Conservation (phyloP, 1,140 invertebrate species). For the Pogonomyrmex barbatus region DNA sequence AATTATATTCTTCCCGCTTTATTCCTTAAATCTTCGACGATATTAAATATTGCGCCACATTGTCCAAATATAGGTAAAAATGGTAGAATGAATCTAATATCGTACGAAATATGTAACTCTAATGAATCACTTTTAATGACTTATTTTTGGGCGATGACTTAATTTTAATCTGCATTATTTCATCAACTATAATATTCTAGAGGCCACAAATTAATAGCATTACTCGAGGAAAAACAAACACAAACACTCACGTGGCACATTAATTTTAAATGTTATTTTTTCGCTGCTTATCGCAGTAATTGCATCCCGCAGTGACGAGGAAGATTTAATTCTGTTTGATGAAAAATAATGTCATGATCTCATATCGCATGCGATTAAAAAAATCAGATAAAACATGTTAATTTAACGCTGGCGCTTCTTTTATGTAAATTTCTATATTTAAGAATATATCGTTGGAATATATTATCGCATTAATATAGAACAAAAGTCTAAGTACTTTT, state of each 20-base stretch:
- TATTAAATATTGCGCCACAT: background rate
- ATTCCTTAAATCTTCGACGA: no score
- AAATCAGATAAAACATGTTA: slow-evolving; percentile 11
- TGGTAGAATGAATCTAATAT: background rate
- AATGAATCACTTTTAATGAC: background rate
- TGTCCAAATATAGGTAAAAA: background rate
- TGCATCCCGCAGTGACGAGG: slow-evolving; percentile 53
- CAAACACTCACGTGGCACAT: slow-evolving; percentile 7
- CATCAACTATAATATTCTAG: background rate
- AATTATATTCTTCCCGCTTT: background rate
- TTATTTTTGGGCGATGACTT: background rate
- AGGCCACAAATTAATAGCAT: slow-evolving; percentile 2
- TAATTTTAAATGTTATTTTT: slow-evolving; percentile 69
- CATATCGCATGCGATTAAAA: slow-evolving; percentile 10
- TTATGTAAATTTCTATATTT: background rate
- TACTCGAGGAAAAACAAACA: background rate
- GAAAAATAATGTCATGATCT: slow-evolving; percentile 57
- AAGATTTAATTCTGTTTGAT: slow-evolving; percentile 69
- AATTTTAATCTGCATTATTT: background rate
- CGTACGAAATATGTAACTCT: background rate
- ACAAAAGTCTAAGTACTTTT: background rate
- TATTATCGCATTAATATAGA: background rate
- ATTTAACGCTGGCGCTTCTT: background rate
- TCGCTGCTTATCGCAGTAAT: slow-evolving; percentile 72
- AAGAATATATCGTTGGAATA: background rate